These are phyloP conservation scores for Listrodromus nycthemerus DNA, from an alignment of 2,888 invertebrate genomes.

Conservation along the genomic window DNA sequence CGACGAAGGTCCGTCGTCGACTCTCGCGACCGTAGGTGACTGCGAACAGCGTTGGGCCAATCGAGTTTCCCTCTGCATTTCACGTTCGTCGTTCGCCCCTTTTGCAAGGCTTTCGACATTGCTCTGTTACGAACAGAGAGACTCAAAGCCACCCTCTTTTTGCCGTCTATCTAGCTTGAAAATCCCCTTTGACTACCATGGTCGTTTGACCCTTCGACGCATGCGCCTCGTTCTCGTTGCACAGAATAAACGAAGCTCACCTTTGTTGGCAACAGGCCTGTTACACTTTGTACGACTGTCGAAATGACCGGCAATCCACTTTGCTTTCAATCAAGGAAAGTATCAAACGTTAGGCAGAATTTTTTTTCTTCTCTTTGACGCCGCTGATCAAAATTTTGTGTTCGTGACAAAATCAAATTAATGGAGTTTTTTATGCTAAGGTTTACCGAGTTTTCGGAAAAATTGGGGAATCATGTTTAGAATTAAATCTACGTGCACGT, in stretches of 20 bases:
- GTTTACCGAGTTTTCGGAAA: too few relatives aligned
- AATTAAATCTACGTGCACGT: too few relatives aligned
- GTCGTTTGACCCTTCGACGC: neutral
- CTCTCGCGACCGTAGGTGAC: neutral
- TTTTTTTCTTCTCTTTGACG: too few relatives aligned
- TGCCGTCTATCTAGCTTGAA: neutral
- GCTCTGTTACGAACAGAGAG: constrained; percentile 8
- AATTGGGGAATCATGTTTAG: too few relatives aligned
- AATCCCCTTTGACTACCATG: neutral
- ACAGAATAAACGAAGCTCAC: neutral
- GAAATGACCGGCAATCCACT: neutral
- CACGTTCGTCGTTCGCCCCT: neutral
- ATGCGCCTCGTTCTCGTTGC: neutral
- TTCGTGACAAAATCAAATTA: too few relatives aligned
- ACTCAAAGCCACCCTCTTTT: neutral
- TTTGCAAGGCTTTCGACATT: neutral
- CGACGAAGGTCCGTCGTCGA: constrained; percentile 30
- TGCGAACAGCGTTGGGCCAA: neutral
- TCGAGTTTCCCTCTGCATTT: constrained; percentile 15
- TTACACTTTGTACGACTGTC: too few relatives aligned
- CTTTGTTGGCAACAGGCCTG: neutral
- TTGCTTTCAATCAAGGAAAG: too few relatives aligned
- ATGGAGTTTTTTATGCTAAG: too few relatives aligned
- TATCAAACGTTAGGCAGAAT: too few relatives aligned
- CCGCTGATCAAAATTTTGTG: too few relatives aligned